Conservation (phyloP, 2,888 invertebrate genomes). For the Tinea semifulvella region DNA sequence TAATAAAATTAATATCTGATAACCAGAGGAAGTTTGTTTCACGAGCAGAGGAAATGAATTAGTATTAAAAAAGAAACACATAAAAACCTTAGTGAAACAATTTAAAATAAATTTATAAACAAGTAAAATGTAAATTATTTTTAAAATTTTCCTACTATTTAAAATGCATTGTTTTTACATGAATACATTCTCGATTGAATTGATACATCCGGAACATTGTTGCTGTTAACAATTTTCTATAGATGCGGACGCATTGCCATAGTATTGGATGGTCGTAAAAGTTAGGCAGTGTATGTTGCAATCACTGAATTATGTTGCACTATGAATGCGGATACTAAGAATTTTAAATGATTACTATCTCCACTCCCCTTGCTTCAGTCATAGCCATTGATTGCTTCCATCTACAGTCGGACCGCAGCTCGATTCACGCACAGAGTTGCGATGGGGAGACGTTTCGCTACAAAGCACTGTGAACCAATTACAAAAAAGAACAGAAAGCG, state of each 20-base stretch:
- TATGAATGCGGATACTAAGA: slow-evolving; percentile 39
- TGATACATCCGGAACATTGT: background rate
- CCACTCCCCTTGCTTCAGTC: slow-evolving; percentile 17
- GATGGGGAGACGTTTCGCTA: slow-evolving; percentile 23
- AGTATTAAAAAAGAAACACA: too few relatives aligned
- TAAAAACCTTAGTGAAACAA: too few relatives aligned
- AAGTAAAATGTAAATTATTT: too few relatives aligned
- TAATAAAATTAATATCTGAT: too few relatives aligned
- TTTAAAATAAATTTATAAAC: too few relatives aligned
- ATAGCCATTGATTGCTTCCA: slow-evolving; percentile 54
- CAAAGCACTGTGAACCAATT: slow-evolving; percentile 52
- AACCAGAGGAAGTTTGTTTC: too few relatives aligned
- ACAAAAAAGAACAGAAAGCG: slow-evolving; percentile 41
- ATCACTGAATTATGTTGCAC: slow-evolving; percentile 55
- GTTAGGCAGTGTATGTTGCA: slow-evolving; percentile 34
- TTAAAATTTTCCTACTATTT: too few relatives aligned
- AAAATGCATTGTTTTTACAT: too few relatives aligned
- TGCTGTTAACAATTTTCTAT: slow-evolving; percentile 1
- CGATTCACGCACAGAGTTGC: slow-evolving; percentile 35
- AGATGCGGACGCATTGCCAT: background rate
- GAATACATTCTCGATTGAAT: background rate
- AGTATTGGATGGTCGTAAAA: slow-evolving; percentile 8
- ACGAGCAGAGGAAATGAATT: too few relatives aligned
- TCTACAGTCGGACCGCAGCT: slow-evolving; percentile 40
- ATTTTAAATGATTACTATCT: slow-evolving; percentile 48